Base-by-base conservation (phyloP, 2,113 vertebrate species). In the Siniperca chuatsi region DNA sequence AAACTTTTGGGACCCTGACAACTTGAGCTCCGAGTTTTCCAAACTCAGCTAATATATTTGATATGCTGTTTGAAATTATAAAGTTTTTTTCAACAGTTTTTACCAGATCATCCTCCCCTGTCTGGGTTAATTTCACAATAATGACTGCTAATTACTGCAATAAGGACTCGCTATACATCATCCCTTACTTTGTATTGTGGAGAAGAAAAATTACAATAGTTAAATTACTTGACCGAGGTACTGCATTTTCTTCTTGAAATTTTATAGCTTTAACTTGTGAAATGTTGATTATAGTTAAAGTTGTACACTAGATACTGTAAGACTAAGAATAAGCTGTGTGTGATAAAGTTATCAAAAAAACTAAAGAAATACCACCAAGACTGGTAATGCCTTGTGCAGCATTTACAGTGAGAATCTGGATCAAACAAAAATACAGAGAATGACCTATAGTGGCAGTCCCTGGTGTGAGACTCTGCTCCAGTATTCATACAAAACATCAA, bases 401-500 rank as follows among this genome's bases (percentile, higher is more conserved):
- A 57, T 48, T 71, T 64, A 48, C 18, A 40, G 61, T 7, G 50
- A 42, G n/a, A 55, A 12, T 42, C 4, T 65, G 23, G 15, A 74
- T 40, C n/a, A 25, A 29, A 35, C 48, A 23, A 65, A 65, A 69
- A 76, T 9, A 33, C 40, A 66, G 33, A 70, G 73, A 40, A 71
- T 72, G 64, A 83, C 83, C 70, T 78, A 40, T n/a, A 57, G 23
- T 65, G 37, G 37, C 23, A 25, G 20, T 66, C 54, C n/a, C 52
- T 65, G 35, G 35, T 68, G 58, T 57, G 65, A 61, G 23, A 37
- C 42, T 67, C 68, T 58, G 81, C 42, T 80, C 16, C 0, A 42
- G 23, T 62, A 82, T 86, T 90, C 69, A 78, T 65, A 72, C 37
- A 83, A 75, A 87, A 86, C 73, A 78, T 67, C 57, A 87, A 77